These are phyloP conservation scores for Drosophila hamatofila DNA, from an alignment of 2,888 invertebrate species.

Conservation along the genomic window DNA sequence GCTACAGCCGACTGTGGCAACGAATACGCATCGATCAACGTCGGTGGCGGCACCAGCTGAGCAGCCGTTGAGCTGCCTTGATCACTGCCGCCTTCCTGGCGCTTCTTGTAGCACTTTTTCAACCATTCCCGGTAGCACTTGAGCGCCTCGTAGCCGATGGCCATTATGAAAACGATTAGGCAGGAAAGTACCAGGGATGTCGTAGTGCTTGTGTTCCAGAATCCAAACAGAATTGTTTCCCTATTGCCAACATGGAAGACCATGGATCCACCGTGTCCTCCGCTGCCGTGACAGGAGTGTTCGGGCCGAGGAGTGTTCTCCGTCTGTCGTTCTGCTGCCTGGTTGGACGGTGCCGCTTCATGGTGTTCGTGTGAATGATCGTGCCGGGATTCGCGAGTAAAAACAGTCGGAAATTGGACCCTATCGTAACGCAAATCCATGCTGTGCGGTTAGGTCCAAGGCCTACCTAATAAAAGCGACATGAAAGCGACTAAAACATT, in stretches of 20 bases:
- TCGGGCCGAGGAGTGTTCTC: background rate
- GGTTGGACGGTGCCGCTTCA: background rate
- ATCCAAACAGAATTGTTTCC: slow-evolving; percentile 60
- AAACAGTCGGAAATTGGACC: slow-evolving; percentile 6
- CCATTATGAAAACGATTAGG: slow-evolving; percentile 54
- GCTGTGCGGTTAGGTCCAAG: slow-evolving; percentile 17
- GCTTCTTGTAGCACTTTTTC: slow-evolving; percentile 4
- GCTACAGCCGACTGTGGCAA: background rate
- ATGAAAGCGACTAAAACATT: slow-evolving; percentile 11
- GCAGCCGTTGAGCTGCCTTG: background rate
- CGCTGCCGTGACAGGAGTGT: background rate
- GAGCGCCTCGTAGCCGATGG: slow-evolving; percentile 57
- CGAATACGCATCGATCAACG: background rate
- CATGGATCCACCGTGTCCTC: slow-evolving; percentile 9
- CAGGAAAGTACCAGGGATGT: slow-evolving; percentile 45
- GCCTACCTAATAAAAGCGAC: slow-evolving; percentile 8
- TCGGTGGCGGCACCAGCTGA: background rate
- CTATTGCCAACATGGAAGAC: background rate
- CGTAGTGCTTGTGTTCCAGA: slow-evolving; percentile 45
- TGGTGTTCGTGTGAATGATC: slow-evolving; percentile 34
- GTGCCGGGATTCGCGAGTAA: slow-evolving; percentile 11
- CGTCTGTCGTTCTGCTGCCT: background rate
- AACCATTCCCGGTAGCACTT: slow-evolving; percentile 63
- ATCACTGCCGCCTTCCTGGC: slow-evolving; percentile 43
- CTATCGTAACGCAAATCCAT: slow-evolving; percentile 34